phyloP scores from a whole-genome alignment of 1,140 invertebrate genomes.

The Nomia melanderi region DNA sequence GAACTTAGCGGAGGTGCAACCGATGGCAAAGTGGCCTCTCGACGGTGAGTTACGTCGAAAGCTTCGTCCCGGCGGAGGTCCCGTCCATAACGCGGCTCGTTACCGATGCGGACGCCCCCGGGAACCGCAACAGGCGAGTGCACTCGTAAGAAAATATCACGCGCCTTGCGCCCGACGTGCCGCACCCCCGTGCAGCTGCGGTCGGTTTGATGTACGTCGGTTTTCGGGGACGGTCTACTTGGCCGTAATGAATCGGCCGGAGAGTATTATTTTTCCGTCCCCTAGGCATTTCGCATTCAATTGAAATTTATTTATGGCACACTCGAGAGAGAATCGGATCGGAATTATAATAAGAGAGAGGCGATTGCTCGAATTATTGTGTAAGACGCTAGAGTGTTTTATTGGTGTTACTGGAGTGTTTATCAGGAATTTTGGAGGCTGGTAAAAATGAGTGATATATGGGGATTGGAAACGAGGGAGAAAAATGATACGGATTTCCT shows the following conservation, averaged over 20 bases:
- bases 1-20: conserved; percentile 49
- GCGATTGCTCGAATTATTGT: too few species aligned
- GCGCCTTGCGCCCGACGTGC: conserved; percentile 37
- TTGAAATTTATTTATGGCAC: too few species aligned
- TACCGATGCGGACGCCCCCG: conserved; percentile 27
- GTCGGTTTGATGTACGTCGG: conserved; percentile 37
- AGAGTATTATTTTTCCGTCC: background rate
- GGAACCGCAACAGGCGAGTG: conserved; percentile 37
- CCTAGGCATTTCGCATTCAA: too few species aligned
- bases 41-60: conserved; percentile 71
- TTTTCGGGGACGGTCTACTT: background rate
- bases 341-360: too few species aligned
- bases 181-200: background rate
- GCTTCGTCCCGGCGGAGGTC: conserved; percentile 53
- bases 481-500: too few species aligned
- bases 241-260: conserved; percentile 10
- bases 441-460: too few species aligned
- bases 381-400: too few species aligned
- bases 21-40: conserved; percentile 68
- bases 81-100: conserved; percentile 45
- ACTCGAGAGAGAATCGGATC: too few species aligned
- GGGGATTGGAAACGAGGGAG: too few species aligned
- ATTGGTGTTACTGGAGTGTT: too few species aligned
- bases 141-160: conserved; percentile 59
- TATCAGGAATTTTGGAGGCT: too few species aligned